Evolutionary conservation across 2,113 vertebrate species (phyloP).

Genomic region (Lepidothrix coronata): DNA sequence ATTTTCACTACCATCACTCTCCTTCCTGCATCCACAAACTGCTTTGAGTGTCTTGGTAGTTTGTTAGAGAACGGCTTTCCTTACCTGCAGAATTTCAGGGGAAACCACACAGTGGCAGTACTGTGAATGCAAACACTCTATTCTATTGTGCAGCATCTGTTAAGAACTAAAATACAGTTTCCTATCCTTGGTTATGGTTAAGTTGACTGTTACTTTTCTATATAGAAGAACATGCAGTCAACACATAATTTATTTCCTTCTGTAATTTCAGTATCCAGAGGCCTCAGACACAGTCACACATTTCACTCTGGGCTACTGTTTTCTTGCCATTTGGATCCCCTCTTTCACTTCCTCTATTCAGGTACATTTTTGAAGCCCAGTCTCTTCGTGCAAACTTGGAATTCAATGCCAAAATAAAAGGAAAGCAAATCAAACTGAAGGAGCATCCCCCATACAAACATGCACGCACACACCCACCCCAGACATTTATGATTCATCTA

Average conservation of each 20-base stretch:
- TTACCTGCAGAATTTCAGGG: slow-evolving; percentile 22
- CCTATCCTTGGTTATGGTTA: neutral
- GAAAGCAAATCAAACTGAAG: neutral
- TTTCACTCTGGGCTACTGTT: neutral
- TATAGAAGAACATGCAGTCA: neutral
- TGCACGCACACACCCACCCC: neutral
- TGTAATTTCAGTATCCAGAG: slow-evolving; percentile 5
- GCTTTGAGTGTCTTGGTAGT: neutral
- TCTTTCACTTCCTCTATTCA: neutral
- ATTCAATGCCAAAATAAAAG: neutral
- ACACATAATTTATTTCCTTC: neutral
- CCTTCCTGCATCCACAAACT: fast-evolving
- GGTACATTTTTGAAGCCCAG: neutral
- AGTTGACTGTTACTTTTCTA: neutral
- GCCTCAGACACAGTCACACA: neutral
- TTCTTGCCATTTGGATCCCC: neutral
- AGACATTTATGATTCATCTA: neutral
- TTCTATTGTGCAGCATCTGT: neutral
- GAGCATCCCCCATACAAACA: neutral
- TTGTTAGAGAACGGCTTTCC: neutral
- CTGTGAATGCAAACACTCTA: slow-evolving; percentile 24
- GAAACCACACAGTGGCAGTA: slow-evolving; percentile 61
- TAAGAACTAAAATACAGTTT: neutral
- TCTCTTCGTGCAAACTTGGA: neutral
- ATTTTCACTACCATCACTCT: neutral